Evolutionary conservation across 2,113 vertebrate genomes (phyloP).

Genomic region (Spilogale gracilis): DNA sequence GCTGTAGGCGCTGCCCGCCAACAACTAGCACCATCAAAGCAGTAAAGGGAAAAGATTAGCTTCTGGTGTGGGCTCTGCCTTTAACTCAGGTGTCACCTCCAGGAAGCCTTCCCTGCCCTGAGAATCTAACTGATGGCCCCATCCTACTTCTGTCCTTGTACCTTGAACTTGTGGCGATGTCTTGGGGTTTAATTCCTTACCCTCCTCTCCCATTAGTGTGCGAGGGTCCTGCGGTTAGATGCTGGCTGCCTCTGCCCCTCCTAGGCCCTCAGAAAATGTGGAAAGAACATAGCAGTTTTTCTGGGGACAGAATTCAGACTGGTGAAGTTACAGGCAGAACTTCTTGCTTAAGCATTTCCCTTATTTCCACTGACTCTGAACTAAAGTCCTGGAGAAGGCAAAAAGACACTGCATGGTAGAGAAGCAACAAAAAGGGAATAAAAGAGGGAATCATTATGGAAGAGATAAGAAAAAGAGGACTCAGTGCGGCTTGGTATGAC

Average conservation of each 20-base stretch:
- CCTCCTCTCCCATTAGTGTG: not conserved
- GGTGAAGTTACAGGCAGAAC: not conserved
- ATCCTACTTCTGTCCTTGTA: not conserved
- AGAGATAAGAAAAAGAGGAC: not conserved
- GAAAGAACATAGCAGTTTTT: not conserved
- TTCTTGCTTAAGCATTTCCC: not conserved
- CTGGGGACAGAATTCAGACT: not conserved
- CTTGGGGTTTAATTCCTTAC: conserved; percentile 41
- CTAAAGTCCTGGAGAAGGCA: not conserved
- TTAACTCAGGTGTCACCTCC: conserved; percentile 51
- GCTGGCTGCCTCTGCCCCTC: not conserved
- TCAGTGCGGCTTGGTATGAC: not conserved
- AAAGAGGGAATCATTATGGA: not conserved
- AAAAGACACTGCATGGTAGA: not conserved
- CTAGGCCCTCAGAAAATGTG: not conserved
- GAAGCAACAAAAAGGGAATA: not conserved
- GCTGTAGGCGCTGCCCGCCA: not conserved
- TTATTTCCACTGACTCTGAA: not conserved
- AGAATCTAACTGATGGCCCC: conserved; percentile 18
- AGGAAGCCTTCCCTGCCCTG: conserved; percentile 1
- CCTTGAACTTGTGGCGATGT: not conserved
- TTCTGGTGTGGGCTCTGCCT: conserved; percentile 52
- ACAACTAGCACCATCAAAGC: not conserved
- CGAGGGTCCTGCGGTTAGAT: not conserved
- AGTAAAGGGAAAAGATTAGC: conserved; percentile 47